Conservation (phyloP, 2,888 invertebrate species). For the Cantharis flavilabris region DNA sequence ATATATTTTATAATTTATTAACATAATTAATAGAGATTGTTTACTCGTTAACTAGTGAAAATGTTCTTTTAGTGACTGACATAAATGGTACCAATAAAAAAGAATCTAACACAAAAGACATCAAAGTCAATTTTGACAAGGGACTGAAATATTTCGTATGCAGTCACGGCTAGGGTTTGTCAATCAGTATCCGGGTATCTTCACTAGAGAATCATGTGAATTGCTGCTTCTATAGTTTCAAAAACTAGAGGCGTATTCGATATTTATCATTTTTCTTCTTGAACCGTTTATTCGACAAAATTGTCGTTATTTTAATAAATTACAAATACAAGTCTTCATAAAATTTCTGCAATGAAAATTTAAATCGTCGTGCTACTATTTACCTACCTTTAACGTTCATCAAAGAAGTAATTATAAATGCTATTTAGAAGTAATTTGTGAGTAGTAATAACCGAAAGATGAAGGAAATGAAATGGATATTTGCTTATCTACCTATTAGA, state of each 20-base stretch:
- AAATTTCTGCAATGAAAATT: constrained; percentile 15
- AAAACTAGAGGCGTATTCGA: neutral
- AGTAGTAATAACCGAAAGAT: constrained; percentile 16
- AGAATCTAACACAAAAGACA: constrained; percentile 5
- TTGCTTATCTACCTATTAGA: constrained; percentile 1
- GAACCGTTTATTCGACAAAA: constrained; percentile 1
- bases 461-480: constrained; percentile 5
- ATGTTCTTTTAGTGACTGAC: neutral
- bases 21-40: neutral
- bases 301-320: constrained; percentile 22
- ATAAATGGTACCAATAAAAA: neutral
- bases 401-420: constrained; percentile 31
- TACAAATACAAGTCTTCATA: constrained; percentile 13
- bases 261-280: constrained; percentile 7
- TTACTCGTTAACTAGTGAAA: neutral
- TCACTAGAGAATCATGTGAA: constrained; percentile 7
- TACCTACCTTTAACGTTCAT: constrained; percentile 20
- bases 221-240: neutral
- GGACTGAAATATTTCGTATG: constrained; percentile 19
- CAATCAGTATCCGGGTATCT: constrained; percentile 15
- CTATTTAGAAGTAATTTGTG: constrained; percentile 27
- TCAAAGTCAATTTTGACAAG: constrained; percentile 16
- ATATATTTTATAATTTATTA: neutral
- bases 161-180: constrained; percentile 12
- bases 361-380: constrained; percentile 27